Evolutionary conservation across 2,888 invertebrate genomes (phyloP).

Genomic region (Rhogogaster chlorosoma): DNA sequence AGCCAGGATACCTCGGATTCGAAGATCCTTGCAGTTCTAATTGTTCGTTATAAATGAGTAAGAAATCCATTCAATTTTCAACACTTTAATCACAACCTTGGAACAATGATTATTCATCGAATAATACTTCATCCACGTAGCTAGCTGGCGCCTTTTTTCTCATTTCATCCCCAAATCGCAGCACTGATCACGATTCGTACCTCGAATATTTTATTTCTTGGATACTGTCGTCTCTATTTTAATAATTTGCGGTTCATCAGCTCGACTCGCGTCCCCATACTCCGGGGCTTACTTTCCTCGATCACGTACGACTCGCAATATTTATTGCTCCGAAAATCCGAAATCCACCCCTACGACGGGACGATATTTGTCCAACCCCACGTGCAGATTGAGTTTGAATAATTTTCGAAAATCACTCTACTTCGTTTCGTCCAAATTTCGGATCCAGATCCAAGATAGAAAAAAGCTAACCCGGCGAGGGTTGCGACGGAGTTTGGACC

Average conservation of each 20-base stretch:
- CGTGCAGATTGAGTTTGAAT: not conserved
- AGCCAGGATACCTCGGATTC: not conserved
- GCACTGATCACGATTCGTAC: not conserved
- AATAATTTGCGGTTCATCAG: not conserved
- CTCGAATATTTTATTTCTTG: not conserved
- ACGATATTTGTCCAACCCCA: not conserved
- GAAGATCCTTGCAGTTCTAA: not conserved
- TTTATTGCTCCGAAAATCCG: not conserved
- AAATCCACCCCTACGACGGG: not conserved
- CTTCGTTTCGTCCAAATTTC: not conserved
- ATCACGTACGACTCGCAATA: not conserved
- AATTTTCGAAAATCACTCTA: not conserved
- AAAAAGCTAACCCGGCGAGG: constrained; percentile 40
- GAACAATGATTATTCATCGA: not conserved
- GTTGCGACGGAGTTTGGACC: constrained; percentile 64
- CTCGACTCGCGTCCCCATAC: not conserved
- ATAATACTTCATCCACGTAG: not conserved
- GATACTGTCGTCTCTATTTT: not conserved
- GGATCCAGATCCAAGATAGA: not conserved
- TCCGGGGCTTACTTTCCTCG: not conserved
- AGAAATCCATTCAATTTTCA: not conserved
- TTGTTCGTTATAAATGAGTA: not conserved
- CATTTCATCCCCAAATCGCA: not conserved
- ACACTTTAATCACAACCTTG: not conserved
- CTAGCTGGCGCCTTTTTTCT: not conserved